These are phyloP conservation scores for Bostrychus sinensis DNA, from an alignment of 2,113 vertebrate genomes.

Conservation along the genomic window DNA sequence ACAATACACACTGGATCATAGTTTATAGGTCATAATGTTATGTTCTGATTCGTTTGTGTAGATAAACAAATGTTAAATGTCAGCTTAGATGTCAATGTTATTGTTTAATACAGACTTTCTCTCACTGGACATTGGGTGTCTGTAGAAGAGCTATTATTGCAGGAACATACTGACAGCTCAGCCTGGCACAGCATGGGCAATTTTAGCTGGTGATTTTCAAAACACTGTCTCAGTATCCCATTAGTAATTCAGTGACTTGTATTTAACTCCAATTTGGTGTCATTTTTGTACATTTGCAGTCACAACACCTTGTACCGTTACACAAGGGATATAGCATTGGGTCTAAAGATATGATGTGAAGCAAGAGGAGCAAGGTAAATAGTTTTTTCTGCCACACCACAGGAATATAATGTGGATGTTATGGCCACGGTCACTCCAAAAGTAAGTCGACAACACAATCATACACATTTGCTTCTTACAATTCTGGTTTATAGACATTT, in stretches of 20 bases:
- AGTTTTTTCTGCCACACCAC: not conserved
- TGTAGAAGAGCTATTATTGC: not conserved
- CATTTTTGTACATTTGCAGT: not conserved
- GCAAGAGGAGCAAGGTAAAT: not conserved
- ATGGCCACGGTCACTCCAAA: not conserved
- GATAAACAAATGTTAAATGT: not conserved
- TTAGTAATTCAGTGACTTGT: constrained; percentile 6
- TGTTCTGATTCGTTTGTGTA: not conserved
- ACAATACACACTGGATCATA: too few relatives aligned
- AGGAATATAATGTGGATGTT: not conserved
- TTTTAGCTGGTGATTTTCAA: not conserved
- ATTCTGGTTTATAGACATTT: not conserved
- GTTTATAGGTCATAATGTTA: not conserved
- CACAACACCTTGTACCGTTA: not conserved
- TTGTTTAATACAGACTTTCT: not conserved
- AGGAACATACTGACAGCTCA: constrained; percentile 10
- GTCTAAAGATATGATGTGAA: not conserved
- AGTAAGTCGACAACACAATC: not conserved
- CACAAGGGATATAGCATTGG: too few relatives aligned
- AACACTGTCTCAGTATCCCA: not conserved
- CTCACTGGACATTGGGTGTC: not conserved
- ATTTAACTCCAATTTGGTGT: constrained; percentile 7
- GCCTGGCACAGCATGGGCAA: not conserved
- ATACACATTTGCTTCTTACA: not conserved
- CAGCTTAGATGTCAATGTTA: not conserved